Evolutionary conservation across 1,140 invertebrate genomes (phyloP).

Genomic region (Campoletis sonorensis): DNA sequence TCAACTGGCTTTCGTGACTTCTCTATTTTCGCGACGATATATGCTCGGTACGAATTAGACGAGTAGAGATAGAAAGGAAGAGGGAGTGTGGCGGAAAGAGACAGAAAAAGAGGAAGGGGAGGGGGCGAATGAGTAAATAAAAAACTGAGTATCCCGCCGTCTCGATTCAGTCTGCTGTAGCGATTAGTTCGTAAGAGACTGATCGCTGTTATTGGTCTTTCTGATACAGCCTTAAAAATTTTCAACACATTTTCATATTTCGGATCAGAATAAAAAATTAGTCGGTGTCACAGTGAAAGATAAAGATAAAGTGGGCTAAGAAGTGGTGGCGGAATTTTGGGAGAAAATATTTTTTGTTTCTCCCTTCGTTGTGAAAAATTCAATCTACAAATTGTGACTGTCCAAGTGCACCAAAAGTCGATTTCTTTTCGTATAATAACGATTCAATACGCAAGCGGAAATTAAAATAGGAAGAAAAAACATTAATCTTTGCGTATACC

Average conservation of each 20-base stretch:
- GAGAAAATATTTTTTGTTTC: too few species aligned
- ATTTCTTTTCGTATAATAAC: too few species aligned
- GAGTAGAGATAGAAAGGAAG: constrained; percentile 54
- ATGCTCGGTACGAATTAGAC: constrained; percentile 61
- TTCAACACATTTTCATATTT: neutral
- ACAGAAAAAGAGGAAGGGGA: constrained; percentile 44
- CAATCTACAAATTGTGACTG: too few species aligned
- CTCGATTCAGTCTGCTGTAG: constrained; percentile 66
- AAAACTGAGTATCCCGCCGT: constrained; percentile 69
- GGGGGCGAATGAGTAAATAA: constrained; percentile 72
- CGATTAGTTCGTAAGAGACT: constrained; percentile 49
- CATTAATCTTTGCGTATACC: too few species aligned
- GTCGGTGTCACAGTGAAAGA: too few species aligned
- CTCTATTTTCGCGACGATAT: constrained; percentile 72
- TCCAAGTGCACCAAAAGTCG: too few species aligned
- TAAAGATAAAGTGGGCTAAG: too few species aligned
- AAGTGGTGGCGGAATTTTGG: too few species aligned
- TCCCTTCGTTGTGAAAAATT: too few species aligned
- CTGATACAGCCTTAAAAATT: constrained; percentile 25
- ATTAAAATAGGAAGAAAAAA: too few species aligned
- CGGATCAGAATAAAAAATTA: neutral
- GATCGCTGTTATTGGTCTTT: constrained; percentile 31
- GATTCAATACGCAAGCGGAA: too few species aligned
- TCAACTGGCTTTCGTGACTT: constrained; percentile 62
- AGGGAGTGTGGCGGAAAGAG: constrained; percentile 51